These are phyloP conservation scores for Gobius niger DNA, from an alignment of 2,113 vertebrate species.

Conservation along the genomic window DNA sequence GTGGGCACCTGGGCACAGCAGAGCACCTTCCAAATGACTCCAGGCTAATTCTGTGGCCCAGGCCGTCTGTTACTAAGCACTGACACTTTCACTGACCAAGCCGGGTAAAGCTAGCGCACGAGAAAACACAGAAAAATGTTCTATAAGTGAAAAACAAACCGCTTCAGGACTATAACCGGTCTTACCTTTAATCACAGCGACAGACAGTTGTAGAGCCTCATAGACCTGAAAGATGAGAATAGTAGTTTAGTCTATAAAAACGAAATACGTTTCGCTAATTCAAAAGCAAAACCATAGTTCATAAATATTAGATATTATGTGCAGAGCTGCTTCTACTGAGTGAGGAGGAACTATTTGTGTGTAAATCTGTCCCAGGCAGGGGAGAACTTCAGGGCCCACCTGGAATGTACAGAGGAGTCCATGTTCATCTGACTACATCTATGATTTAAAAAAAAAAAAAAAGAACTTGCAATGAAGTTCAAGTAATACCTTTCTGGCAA, in stretches of 20 bases:
- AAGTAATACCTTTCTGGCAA: not conserved
- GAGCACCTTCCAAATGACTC: constrained; percentile 52
- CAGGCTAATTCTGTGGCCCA: constrained; percentile 54
- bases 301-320: not conserved
- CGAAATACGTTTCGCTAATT: not conserved
- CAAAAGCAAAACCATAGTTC: not conserved
- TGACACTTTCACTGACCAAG: constrained; percentile 61
- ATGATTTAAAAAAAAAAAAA: not conserved
- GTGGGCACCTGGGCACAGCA: constrained; percentile 62
- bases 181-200: constrained; percentile 45
- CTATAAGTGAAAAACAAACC: not conserved
- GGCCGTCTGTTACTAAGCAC: constrained; percentile 46
- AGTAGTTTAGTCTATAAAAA: constrained; percentile 38
- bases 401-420: not conserved
- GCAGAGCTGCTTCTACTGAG: not conserved
- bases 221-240: constrained; percentile 46
- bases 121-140: constrained; percentile 22
- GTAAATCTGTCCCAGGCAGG: constrained; percentile 12
- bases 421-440: not conserved
- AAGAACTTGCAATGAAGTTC: not conserved
- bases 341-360: constrained; percentile 10
- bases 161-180: not conserved
- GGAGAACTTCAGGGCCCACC: too few species aligned
- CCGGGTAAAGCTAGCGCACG: constrained; percentile 10
- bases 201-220: constrained; percentile 22